These are phyloP conservation scores for Perdita meconis DNA, from an alignment of 2,888 invertebrate species.

Conservation along the genomic window DNA sequence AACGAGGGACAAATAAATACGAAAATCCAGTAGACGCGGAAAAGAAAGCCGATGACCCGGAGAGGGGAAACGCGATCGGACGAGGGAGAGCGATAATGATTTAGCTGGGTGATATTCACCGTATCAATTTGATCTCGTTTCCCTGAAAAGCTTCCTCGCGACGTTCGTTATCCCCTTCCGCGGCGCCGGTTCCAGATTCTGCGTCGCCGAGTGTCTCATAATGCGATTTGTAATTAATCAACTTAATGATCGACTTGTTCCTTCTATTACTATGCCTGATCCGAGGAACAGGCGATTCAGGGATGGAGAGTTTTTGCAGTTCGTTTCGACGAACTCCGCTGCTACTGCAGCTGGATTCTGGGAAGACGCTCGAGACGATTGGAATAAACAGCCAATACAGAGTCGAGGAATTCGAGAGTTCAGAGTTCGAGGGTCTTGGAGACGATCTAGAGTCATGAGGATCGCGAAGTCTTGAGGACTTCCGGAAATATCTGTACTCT, in stretches of 20 bases:
- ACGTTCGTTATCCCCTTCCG: too few relatives aligned
- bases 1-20: conserved; percentile 1
- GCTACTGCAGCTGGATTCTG: too few relatives aligned
- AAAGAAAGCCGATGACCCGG: conserved; percentile 19
- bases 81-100: conserved; percentile 5
- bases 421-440: too few relatives aligned
- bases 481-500: too few relatives aligned
- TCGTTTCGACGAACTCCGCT: too few relatives aligned
- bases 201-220: conserved; percentile 42
- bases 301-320: too few relatives aligned
- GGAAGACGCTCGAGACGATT: too few relatives aligned
- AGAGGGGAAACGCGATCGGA: background rate
- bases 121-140: conserved; percentile 7
- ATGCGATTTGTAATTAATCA: conserved; percentile 59
- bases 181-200: background rate
- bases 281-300: background rate
- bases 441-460: too few relatives aligned
- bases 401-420: too few relatives aligned
- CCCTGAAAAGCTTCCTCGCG: conserved; percentile 22
- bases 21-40: conserved; percentile 2
- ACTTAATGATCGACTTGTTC: conserved; percentile 21
- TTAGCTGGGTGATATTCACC: conserved; percentile 14
- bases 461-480: too few relatives aligned
- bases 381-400: too few relatives aligned
- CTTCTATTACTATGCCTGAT: background rate